Conservation (phyloP, 2,113 vertebrate genomes). For the Saguinus midas region DNA sequence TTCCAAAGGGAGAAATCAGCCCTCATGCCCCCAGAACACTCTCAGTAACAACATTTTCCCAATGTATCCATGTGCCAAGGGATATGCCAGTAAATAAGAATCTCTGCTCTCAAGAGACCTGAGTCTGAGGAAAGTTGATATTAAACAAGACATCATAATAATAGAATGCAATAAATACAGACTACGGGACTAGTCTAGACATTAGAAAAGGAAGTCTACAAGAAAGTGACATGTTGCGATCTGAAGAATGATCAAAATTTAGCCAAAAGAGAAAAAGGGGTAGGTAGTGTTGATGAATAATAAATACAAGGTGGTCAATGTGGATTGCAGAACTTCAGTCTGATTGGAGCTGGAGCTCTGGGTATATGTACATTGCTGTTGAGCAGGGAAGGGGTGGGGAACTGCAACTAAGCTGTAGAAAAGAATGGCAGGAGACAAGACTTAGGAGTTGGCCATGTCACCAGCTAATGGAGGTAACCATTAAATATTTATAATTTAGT, state of each 20-base stretch:
- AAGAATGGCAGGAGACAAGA: neutral
- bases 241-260: neutral
- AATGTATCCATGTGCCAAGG: neutral
- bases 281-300: neutral
- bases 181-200: neutral
- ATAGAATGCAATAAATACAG: neutral
- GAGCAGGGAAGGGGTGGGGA: neutral
- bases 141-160: neutral
- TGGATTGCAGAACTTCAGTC: neutral
- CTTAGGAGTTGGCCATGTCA: neutral
- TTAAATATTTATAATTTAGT: neutral
- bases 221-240: neutral
- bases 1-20: neutral
- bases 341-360: neutral
- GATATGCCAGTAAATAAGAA: neutral
- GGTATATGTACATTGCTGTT: accelerated
- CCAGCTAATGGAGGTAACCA: neutral
- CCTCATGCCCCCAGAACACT: neutral
- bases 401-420: neutral
- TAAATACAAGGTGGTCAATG: neutral
- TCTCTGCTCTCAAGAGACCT: neutral
- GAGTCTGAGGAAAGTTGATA: neutral
- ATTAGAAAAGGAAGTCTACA: neutral
- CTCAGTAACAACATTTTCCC: neutral
- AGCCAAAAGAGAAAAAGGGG: neutral